Evolutionary conservation across 2,888 invertebrate species (phyloP).

Genomic region (Pimpla rufipes): DNA sequence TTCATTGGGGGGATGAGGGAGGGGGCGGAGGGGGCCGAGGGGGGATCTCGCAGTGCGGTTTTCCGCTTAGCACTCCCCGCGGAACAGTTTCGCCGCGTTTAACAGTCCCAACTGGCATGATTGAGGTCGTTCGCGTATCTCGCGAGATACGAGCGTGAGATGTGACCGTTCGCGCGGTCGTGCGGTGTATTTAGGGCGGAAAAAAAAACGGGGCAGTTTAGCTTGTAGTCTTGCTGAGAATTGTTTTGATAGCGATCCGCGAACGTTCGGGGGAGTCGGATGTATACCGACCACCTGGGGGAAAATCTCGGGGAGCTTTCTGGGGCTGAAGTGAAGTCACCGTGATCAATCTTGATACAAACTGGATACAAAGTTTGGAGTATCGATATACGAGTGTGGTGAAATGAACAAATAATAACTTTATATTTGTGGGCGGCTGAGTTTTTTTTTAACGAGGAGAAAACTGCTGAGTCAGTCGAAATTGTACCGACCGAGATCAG

Average conservation of each 20-base stretch:
- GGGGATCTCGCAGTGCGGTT: constrained; percentile 7
- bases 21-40: constrained; percentile 1
- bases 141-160: too few relatives aligned
- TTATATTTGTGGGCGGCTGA: too few relatives aligned
- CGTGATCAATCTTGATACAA: too few relatives aligned
- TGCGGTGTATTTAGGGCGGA: neutral
- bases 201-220: neutral
- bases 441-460: too few relatives aligned
- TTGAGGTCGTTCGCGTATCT: constrained; percentile 13
- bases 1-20: constrained; percentile 41
- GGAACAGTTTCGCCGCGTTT: neutral
- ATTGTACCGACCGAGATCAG: too few relatives aligned
- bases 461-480: too few relatives aligned
- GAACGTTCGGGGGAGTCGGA: too few relatives aligned
- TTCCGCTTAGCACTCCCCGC: constrained; percentile 9
- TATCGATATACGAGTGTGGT: too few relatives aligned
- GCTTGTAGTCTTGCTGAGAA: neutral
- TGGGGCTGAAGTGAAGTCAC: too few relatives aligned
- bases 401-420: too few relatives aligned
- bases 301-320: neutral
- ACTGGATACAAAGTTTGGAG: too few relatives aligned
- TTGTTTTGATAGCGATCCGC: neutral
- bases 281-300: neutral
- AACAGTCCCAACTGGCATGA: constrained; percentile 4
- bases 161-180: neutral